phyloP scores from a whole-genome alignment of 2,888 invertebrate genomes.

The Amphipoea lucens region DNA sequence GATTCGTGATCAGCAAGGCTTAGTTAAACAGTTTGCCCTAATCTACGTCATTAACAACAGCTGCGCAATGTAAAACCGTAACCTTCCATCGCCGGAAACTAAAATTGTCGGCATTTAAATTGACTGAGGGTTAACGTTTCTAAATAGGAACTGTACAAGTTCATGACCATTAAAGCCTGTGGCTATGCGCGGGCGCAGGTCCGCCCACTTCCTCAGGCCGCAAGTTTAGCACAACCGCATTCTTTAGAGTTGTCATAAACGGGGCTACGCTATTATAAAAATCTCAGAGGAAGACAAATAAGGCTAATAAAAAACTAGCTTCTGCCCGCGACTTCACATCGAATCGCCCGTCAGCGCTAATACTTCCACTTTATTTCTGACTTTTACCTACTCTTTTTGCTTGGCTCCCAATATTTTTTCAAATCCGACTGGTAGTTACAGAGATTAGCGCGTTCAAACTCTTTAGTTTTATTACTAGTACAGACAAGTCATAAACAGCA shows the following conservation, averaged over 20 bases:
- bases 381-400: not conserved
- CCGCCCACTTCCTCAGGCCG: slow-evolving; percentile 36
- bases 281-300: not conserved
- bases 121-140: not conserved
- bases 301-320: not conserved
- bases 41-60: not conserved
- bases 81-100: slow-evolving; percentile 17
- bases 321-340: not conserved
- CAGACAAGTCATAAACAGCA: not conserved
- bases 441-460: not conserved
- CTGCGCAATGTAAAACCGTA: slow-evolving; percentile 15
- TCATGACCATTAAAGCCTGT: slow-evolving; percentile 23
- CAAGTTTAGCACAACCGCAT: slow-evolving; percentile 31
- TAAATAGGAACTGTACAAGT: slow-evolving; percentile 25
- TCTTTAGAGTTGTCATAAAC: slow-evolving; percentile 16
- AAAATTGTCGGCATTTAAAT: slow-evolving; percentile 11
- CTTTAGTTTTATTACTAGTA: not conserved
- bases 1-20: not conserved
- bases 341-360: not conserved
- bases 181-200: slow-evolving; percentile 33
- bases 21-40: not conserved
- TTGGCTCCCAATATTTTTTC: not conserved
- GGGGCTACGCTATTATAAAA: not conserved
- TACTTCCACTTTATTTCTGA: not conserved
- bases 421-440: not conserved